These are phyloP conservation scores for Paraescarpia echinospica DNA, from an alignment of 1,140 invertebrate genomes.

Conservation along the genomic window DNA sequence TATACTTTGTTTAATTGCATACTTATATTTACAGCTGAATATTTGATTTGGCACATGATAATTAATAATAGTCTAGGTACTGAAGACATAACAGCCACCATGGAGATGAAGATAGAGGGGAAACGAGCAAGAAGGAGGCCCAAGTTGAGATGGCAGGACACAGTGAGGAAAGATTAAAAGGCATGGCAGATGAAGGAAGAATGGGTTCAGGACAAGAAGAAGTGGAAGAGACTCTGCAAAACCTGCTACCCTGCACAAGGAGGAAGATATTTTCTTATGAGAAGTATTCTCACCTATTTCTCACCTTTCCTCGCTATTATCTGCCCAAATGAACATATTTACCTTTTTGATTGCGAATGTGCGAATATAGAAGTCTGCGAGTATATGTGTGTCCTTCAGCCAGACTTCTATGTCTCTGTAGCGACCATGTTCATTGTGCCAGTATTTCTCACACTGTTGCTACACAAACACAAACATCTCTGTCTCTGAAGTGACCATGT, in stretches of 20 bases:
- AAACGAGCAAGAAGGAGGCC: no score
- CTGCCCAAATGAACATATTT: neutral
- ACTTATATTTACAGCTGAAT: neutral
- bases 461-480: slow-evolving; percentile 49
- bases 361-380: slow-evolving; percentile 49
- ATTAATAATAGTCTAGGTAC: neutral
- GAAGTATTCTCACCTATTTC: no score
- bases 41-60: neutral
- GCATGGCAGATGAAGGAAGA: no score
- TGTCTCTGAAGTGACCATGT: slow-evolving; percentile 47
- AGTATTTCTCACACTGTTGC: slow-evolving; percentile 59
- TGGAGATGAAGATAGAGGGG: no score
- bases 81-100: no score
- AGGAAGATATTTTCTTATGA: no score
- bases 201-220: no score
- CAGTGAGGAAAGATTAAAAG: no score
- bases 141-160: no score
- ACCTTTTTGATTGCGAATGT: slow-evolving; percentile 50
- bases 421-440: slow-evolving; percentile 51
- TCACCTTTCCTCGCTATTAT: no score
- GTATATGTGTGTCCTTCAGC: slow-evolving; percentile 41
- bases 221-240: no score
- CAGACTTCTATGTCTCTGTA: slow-evolving; percentile 52
- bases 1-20: neutral
- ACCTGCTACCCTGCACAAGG: no score